Evolutionary conservation across 2,888 invertebrate genomes (phyloP).

Genomic region (Barypeithes pellucidus): DNA sequence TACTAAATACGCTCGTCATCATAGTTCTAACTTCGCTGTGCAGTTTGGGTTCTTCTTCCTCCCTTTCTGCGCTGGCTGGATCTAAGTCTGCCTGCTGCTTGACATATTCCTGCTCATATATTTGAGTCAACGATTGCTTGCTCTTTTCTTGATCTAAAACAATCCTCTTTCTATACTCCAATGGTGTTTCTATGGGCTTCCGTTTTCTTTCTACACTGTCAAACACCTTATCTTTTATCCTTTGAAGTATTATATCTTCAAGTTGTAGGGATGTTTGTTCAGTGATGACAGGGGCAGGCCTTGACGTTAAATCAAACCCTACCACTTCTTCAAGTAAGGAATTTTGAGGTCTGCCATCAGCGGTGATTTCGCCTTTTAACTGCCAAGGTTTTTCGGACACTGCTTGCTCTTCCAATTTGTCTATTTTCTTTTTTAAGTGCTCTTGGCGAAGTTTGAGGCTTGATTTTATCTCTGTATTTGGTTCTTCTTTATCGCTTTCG

Average conservation of each 20-base stretch:
- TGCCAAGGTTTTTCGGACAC: conserved; percentile 94
- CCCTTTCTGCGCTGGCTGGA: conserved; percentile 74
- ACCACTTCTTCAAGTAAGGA: conserved; percentile 93
- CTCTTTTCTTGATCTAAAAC: conserved; percentile 95
- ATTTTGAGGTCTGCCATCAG: conserved; percentile 87
- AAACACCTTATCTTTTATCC: conserved; percentile 95
- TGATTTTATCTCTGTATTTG: not conserved
- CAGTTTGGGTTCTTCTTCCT: conserved; percentile 80
- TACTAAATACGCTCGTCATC: conserved; percentile 85
- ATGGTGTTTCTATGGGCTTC: conserved; percentile 86
- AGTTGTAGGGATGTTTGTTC: conserved; percentile 90
- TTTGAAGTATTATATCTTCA: conserved; percentile 91
- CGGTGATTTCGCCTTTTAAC: conserved; percentile 90
- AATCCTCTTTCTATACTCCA: conserved; percentile 90
- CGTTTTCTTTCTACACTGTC: conserved; percentile 93
- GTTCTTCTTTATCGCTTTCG: not conserved
- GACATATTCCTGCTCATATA: conserved; percentile 92
- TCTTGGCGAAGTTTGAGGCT: conserved; percentile 74
- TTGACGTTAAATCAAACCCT: conserved; percentile 88
- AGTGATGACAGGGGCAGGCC: conserved; percentile 93
- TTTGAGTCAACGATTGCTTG: conserved; percentile 92
- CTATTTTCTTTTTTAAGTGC: conserved; percentile 79
- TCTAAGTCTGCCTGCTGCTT: conserved; percentile 77
- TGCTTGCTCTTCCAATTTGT: conserved; percentile 81
- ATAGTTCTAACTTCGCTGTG: conserved; percentile 84